phyloP scores from a whole-genome alignment of 2,113 vertebrate genomes.

The Tor tambroides region DNA sequence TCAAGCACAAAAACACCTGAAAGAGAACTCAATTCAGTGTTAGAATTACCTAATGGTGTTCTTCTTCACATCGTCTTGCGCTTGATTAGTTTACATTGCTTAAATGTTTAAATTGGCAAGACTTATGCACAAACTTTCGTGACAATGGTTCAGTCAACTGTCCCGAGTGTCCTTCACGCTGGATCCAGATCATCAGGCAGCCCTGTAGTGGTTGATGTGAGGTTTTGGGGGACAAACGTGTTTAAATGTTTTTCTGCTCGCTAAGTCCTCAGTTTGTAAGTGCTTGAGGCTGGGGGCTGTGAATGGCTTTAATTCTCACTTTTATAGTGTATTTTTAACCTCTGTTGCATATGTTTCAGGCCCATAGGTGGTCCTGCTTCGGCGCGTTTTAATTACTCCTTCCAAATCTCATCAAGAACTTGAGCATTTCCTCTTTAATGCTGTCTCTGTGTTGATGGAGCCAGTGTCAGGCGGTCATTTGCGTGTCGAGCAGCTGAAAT shows the following conservation, averaged over 20 bases:
- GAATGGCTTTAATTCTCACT: not conserved
- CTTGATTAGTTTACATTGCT: too few species aligned
- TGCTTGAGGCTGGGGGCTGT: not conserved
- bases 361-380: conserved; percentile 22
- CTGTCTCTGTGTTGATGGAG: conserved; percentile 35
- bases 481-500: conserved; percentile 7
- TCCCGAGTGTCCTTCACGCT: too few species aligned
- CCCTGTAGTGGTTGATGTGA: too few species aligned
- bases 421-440: conserved; percentile 31
- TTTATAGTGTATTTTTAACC: not conserved
- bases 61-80: too few species aligned
- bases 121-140: too few species aligned
- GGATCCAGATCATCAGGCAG: too few species aligned
- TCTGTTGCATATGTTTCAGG: not conserved
- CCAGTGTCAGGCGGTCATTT: not conserved
- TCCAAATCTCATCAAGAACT: conserved; percentile 33
- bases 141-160: too few species aligned
- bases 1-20: too few species aligned
- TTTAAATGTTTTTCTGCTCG: not conserved
- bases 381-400: conserved; percentile 45
- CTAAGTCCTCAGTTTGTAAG: not conserved
- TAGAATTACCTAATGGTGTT: too few species aligned
- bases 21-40: too few species aligned
- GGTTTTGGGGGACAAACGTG: not conserved
- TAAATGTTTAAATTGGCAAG: too few species aligned